Evolutionary conservation across 2,113 vertebrate species (phyloP), one percentile per base, ranked within the genome.

Genomic region (Prochilodus magdalenae): DNA sequence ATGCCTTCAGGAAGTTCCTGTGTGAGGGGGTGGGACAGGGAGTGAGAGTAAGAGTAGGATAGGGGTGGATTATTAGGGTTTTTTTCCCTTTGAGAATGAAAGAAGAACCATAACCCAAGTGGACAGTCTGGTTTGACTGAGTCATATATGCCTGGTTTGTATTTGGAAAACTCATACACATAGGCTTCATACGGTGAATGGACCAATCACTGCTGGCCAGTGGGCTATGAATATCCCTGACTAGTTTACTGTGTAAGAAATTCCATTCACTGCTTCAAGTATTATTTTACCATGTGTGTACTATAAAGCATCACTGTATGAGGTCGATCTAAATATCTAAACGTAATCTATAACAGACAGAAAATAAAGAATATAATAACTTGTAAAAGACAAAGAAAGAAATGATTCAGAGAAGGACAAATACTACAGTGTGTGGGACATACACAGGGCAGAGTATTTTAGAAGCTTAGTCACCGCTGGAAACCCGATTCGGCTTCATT

Each of bases 1-100:
- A 95, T 26, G 94, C 94, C 88, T 94, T 95, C 66, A 95, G 87
- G 88, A 95, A 95, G 88, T 88, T 93, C 84, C 94, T 95, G 90
- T 80, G 22, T 3, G 12, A 33, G 18, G 76, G 44, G n/a, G 49
- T 33, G 59, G 49, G 71, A 10, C 22, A 81, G 22, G 27, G 30
- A 20, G 40, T 53, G 14, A 63, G 33, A 74, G 53, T 30, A 70
- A 51, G 13, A 55, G 15, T 26, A 63, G 83, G 67, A 89, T 10
- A 51, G 44, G 30, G 57, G 57, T 77, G 16, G 29, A 49, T 44
- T 44, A 44, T 44, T 44, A 70, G 3, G 13, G 7, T 62, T 33
- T 30, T 80, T 18, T 12, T 30, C 20, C 22, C 27, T 22, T 20
- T 27, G 27, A 20, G n/a, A 71, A 10, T 60, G 53, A 55, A 33